phyloP scores from a whole-genome alignment of 1,140 invertebrate species.

The Anagrus nilaparvatae region DNA sequence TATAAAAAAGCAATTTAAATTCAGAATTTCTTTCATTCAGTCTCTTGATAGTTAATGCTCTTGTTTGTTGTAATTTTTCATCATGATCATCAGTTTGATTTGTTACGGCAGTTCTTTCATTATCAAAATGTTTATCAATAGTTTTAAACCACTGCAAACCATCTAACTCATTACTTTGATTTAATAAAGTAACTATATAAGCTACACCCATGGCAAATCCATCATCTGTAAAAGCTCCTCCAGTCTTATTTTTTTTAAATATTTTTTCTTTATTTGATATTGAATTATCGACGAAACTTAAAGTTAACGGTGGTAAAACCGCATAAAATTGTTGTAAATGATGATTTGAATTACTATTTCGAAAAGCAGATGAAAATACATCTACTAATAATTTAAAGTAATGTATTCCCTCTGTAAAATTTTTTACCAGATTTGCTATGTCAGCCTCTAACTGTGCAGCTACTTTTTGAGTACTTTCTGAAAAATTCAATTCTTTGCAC shows the following conservation, averaged over 20 bases:
- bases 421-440: constrained; percentile 67
- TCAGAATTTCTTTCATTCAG: constrained; percentile 76
- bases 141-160: constrained; percentile 94
- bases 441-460: constrained; percentile 66
- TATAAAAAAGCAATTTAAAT: constrained; percentile 84
- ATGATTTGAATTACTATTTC: constrained; percentile 68
- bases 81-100: constrained; percentile 46
- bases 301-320: constrained; percentile 85
- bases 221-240: constrained; percentile 91
- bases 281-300: constrained; percentile 92
- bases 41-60: constrained; percentile 82
- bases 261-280: constrained; percentile 89
- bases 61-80: constrained; percentile 85
- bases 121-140: constrained; percentile 61
- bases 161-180: constrained; percentile 76
- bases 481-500: constrained; percentile 47
- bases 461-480: constrained; percentile 51
- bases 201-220: constrained; percentile 92
- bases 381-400: constrained; percentile 92
- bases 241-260: constrained; percentile 74
- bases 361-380: constrained; percentile 83
- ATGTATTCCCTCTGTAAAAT: constrained; percentile 87
- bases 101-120: constrained; percentile 32
- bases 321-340: constrained; percentile 92
- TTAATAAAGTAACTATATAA: constrained; percentile 59